A percentile compares a stretch with the other conserved stretches of the same genome.
phyloP scores from a whole-genome alignment of 2,888 invertebrate species.

The Orthosia cruda region DNA sequence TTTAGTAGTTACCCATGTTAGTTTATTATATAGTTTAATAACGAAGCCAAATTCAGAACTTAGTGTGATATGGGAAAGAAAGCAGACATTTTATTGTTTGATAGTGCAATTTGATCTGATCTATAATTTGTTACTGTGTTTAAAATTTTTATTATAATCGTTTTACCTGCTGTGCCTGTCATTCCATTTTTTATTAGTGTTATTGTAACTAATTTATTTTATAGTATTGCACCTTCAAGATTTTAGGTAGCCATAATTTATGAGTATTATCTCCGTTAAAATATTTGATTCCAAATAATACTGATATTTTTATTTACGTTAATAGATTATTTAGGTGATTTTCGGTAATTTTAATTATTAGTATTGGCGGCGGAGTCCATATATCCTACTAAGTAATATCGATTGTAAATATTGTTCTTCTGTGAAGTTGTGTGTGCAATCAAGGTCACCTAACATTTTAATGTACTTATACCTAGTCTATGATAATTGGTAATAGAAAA shows the following conservation, averaged over 20 bases:
- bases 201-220: slow-evolving; percentile 66
- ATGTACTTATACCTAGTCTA: slow-evolving; percentile 63
- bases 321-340: slow-evolving; percentile 40
- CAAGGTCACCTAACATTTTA: slow-evolving; percentile 50
- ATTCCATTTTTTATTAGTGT: slow-evolving; percentile 83
- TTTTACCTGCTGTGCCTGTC: slow-evolving; percentile 76
- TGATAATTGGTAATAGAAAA: slow-evolving; percentile 43
- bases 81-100: slow-evolving; percentile 77
- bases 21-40: slow-evolving; percentile 78
- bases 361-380: slow-evolving; percentile 64
- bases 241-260: slow-evolving; percentile 70
- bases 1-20: slow-evolving; percentile 84
- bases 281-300: slow-evolving; percentile 64
- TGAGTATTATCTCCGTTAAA: slow-evolving; percentile 67
- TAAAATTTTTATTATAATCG: slow-evolving; percentile 82
- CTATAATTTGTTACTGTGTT: slow-evolving; percentile 83
- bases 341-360: slow-evolving; percentile 39
- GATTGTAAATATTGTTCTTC: slow-evolving; percentile 47
- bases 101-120: slow-evolving; percentile 87
- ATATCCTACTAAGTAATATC: slow-evolving; percentile 22
- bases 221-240: slow-evolving; percentile 66
- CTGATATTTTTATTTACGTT: slow-evolving; percentile 63
- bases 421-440: slow-evolving; percentile 39
- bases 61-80: slow-evolving; percentile 83
- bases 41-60: slow-evolving; percentile 86